Percentiles rank a stretch among this genome's conserved stretches.
These are phyloP conservation scores for Sinella curviseta DNA, from an alignment of 1,140 invertebrate species.

Conservation along the genomic window DNA sequence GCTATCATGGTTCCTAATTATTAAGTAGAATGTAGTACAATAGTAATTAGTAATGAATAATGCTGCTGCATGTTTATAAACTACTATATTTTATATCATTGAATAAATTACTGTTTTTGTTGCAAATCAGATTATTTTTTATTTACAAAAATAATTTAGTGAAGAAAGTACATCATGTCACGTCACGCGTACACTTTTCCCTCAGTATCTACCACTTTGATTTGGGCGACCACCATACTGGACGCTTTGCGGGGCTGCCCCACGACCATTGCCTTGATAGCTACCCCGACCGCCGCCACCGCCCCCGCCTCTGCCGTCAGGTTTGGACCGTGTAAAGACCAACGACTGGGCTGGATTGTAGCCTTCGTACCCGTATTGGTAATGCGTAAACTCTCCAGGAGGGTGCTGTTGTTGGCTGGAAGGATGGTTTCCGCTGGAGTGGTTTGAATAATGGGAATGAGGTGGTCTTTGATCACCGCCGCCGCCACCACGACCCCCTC, in stretches of 20 bases:
- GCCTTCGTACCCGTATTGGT: constrained; percentile 2
- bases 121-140: too few species aligned
- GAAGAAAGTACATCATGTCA: background rate
- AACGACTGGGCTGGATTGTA: constrained; percentile 29
- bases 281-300: background rate
- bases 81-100: too few species aligned
- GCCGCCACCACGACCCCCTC: background rate
- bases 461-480: background rate
- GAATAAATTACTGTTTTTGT: too few species aligned
- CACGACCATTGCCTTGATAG: background rate
- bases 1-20: too few species aligned
- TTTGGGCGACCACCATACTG: background rate
- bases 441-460: background rate
- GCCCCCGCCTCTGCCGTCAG: background rate
- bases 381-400: background rate
- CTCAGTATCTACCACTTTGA: background rate
- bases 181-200: too few species aligned
- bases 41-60: too few species aligned
- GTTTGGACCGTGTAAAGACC: constrained; percentile 33
- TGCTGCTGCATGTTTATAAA: too few species aligned
- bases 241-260: background rate
- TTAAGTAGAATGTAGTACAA: too few species aligned
- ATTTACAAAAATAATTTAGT: background rate
- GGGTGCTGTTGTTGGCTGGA: constrained; percentile 17
- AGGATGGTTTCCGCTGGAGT: background rate